A percentile compares a stretch with the other conserved stretches of the same genome.
phyloP scores from a whole-genome alignment of 2,797 vertebrate genomes.

The Argya squamiceps region DNA sequence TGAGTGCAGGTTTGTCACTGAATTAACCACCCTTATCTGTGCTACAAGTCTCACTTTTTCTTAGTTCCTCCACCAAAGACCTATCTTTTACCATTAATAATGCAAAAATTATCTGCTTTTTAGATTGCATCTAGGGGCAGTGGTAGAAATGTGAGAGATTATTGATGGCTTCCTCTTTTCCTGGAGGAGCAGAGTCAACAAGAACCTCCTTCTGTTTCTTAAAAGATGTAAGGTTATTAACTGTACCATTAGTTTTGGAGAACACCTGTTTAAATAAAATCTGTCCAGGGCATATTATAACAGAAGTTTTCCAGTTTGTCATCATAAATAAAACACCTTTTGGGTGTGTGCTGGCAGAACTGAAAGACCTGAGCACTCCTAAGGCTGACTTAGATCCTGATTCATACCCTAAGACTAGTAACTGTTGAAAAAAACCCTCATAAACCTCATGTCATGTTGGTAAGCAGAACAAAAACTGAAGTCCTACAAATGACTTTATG shows the following conservation, averaged over 20 bases:
- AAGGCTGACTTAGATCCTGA: neutral
- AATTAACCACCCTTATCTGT: neutral
- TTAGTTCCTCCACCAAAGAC: neutral
- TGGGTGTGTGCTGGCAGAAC: neutral
- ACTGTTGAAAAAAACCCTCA: neutral
- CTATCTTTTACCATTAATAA: neutral
- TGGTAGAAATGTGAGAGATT: neutral
- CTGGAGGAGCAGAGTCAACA: neutral
- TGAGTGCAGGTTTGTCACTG: neutral
- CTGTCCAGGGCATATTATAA: neutral
- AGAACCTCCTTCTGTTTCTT: neutral
- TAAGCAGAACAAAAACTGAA: neutral
- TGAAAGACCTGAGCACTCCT: neutral
- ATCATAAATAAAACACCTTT: neutral
- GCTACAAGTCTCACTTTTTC: neutral
- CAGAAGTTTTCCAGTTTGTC: neutral
- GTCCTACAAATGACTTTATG: rapidly evolving
- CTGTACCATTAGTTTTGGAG: neutral
- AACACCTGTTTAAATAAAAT: neutral
- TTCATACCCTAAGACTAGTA: neutral
- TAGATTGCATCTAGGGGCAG: neutral
- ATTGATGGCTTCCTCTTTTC: neutral
- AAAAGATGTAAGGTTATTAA: neutral
- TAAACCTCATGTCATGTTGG: neutral
- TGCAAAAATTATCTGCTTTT: neutral